phyloP scores from a whole-genome alignment of 2,888 invertebrate species.

The Piscicola geometra region DNA sequence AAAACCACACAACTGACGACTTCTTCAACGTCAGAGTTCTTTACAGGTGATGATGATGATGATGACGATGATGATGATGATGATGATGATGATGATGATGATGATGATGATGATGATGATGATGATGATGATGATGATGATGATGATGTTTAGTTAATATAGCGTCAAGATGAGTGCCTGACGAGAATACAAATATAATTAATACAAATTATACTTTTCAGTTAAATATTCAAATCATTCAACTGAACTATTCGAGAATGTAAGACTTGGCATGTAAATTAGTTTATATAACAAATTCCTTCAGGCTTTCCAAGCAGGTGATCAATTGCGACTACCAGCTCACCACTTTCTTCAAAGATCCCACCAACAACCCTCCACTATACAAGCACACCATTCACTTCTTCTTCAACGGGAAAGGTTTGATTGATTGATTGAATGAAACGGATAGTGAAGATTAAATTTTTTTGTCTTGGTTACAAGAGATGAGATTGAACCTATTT shows the following conservation, averaged over 20 bases:
- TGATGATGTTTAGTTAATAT: no score
- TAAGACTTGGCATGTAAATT: no score
- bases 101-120: slow-evolving; percentile 9
- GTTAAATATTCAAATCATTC: no score
- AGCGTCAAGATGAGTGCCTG: no score
- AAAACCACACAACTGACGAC: neutral
- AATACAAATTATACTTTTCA: no score
- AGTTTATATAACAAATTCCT: neutral
- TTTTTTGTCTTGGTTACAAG: no score
- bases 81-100: slow-evolving; percentile 9
- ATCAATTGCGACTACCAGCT: neutral
- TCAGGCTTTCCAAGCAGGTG: neutral
- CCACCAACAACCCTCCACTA: neutral
- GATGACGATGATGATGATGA: slow-evolving; percentile 2
- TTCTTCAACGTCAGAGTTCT: neutral
- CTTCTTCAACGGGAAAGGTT: slow-evolving; percentile 8
- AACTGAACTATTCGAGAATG: no score
- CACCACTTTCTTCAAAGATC: neutral
- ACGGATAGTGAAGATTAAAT: no score
- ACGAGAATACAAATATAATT: no score
- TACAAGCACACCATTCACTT: neutral
- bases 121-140: neutral
- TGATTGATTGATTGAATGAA: no score
- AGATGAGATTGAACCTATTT: no score
- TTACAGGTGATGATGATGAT: neutral